Evolutionary conservation across 1,140 invertebrate species (phyloP).

Genomic region (Centruroides sculpturatus): DNA sequence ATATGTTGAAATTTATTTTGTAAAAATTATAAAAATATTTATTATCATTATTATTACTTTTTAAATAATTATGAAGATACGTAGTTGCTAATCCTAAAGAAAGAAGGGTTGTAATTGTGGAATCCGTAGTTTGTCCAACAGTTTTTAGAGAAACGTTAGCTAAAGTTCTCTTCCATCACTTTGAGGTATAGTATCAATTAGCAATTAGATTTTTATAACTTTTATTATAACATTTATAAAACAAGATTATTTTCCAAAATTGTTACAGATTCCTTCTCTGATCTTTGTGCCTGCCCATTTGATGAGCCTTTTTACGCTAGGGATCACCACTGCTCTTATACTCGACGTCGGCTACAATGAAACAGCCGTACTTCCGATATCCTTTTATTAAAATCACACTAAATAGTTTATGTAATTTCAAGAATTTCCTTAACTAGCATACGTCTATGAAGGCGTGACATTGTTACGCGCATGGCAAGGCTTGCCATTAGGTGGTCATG

Average conservation of each 20-base stretch:
- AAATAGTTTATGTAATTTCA: not conserved
- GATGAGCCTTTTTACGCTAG: constrained; percentile 58
- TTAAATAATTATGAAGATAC: too few species aligned
- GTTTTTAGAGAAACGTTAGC: constrained; percentile 70
- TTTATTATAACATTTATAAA: constrained; percentile 6
- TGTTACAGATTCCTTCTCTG: constrained; percentile 42
- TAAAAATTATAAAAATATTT: not conserved
- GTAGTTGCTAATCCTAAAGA: constrained; percentile 85
- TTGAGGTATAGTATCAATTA: constrained; percentile 47
- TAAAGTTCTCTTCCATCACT: constrained; percentile 80
- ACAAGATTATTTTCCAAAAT: not conserved
- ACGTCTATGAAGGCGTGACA: constrained; percentile 58
- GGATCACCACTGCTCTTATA: constrained; percentile 58
- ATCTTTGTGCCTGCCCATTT: constrained; percentile 63
- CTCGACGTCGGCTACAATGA: constrained; percentile 77
- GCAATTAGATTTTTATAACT: constrained; percentile 14
- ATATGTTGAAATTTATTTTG: not conserved
- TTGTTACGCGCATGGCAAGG: constrained; percentile 63
- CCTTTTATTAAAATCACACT: constrained; percentile 1
- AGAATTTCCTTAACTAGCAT: not conserved
- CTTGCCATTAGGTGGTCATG: constrained; percentile 49
- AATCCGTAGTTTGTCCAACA: constrained; percentile 70
- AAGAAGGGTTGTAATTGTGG: constrained; percentile 71
- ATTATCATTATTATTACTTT: constrained; percentile 13
- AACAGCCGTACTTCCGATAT: constrained; percentile 59